Evolutionary conservation across 2,888 invertebrate species (phyloP).

Genomic region (Acanthosepion pharaonis): DNA sequence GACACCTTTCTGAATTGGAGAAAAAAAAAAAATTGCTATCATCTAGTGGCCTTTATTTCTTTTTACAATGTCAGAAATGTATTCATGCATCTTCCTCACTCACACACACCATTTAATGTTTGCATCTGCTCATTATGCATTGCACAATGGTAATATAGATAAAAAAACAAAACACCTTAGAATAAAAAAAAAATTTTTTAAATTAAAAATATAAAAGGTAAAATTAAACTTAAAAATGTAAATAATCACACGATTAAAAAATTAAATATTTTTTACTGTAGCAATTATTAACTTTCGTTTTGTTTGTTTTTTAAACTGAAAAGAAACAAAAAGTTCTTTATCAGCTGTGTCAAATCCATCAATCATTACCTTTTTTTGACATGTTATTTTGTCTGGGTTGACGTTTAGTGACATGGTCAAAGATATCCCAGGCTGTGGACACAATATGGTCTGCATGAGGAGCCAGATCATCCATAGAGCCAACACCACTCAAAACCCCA

Average conservation of each 20-base stretch:
- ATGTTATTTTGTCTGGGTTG: background rate
- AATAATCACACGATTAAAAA: background rate
- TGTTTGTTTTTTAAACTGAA: background rate
- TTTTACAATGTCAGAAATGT: too few relatives aligned
- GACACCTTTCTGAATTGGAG: too few relatives aligned
- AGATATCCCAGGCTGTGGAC: constrained; percentile 63
- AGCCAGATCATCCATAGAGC: constrained; percentile 60
- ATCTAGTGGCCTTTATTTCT: too few relatives aligned
- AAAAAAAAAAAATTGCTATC: too few relatives aligned
- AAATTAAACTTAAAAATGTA: background rate
- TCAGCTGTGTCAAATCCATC: background rate
- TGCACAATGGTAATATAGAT: too few relatives aligned
- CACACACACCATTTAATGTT: too few relatives aligned
- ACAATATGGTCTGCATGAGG: constrained; percentile 67
- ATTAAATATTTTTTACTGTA: background rate
- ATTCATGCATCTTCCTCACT: too few relatives aligned
- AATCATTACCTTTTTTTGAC: constrained; percentile 42
- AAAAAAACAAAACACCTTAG: too few relatives aligned
- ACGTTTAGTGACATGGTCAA: constrained; percentile 55
- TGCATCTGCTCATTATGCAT: too few relatives aligned
- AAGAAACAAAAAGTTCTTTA: background rate
- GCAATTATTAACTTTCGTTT: background rate
- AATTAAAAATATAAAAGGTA: background rate
- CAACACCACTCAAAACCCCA: constrained; percentile 74
- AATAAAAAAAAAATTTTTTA: background rate